Percentiles rank a stretch among this genome's conserved stretches.
phyloP scores from a whole-genome alignment of 1,140 invertebrate genomes.

The Brachionus manjavacas region DNA sequence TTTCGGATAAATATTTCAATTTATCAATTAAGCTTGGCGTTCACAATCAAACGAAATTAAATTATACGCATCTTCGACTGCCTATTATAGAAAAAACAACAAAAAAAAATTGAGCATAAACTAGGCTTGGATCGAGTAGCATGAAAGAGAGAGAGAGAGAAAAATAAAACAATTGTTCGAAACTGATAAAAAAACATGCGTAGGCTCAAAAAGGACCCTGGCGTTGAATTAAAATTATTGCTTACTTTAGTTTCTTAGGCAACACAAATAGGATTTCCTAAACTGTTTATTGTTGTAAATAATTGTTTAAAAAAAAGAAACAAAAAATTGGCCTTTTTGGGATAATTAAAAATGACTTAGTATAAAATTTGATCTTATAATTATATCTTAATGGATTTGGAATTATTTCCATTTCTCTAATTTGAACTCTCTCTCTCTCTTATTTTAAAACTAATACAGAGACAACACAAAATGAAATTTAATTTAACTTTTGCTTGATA shows the following conservation, averaged over 20 bases:
- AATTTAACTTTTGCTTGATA: not conserved
- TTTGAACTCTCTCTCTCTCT: not conserved
- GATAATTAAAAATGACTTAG: conserved; percentile 30
- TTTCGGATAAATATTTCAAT: not conserved
- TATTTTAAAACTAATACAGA: not conserved
- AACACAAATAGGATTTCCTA: conserved; percentile 1
- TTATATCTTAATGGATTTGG: not conserved
- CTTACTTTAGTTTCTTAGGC: conserved; percentile 9
- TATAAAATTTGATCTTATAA: conserved; percentile 3
- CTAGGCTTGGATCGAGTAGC: not conserved
- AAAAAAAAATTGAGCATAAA: no score
- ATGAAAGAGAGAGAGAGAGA: no score
- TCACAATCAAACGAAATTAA: not conserved
- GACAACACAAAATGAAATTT: not conserved
- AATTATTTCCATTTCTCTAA: not conserved
- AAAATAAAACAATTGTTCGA: not conserved
- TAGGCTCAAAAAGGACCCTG: not conserved
- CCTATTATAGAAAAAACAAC: no score
- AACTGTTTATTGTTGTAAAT: conserved; percentile 13
- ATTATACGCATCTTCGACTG: not conserved
- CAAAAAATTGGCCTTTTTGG: not conserved
- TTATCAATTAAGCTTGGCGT: not conserved
- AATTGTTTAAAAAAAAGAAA: not conserved
- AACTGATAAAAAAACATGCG: not conserved
- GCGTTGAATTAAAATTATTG: not conserved